A percentile compares a stretch with the other conserved stretches of the same genome.
These are phyloP conservation scores for Diceros bicornis DNA, from an alignment of 2,797 vertebrate species.

Conservation along the genomic window DNA sequence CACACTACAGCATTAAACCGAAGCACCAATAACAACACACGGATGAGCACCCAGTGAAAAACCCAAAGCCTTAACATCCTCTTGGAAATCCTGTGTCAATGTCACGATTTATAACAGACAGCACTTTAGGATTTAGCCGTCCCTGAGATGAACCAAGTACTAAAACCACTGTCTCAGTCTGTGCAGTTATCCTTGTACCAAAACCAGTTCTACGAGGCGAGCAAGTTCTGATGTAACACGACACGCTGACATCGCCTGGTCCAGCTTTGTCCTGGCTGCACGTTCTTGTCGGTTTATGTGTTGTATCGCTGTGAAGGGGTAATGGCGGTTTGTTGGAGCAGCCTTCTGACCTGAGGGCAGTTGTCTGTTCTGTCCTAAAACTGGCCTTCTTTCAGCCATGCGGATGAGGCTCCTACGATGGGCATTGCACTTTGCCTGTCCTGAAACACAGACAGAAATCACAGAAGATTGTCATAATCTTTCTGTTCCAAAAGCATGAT, in stretches of 20 bases:
- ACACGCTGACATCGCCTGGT: neutral
- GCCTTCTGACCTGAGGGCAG: neutral
- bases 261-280: neutral
- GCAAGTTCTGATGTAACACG: accelerated
- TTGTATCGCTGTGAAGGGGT: neutral
- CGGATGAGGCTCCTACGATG: neutral
- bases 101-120: accelerated
- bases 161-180: accelerated
- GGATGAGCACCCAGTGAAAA: conserved; percentile 62
- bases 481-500: neutral
- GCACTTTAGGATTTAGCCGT: neutral
- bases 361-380: neutral
- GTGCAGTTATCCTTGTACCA: accelerated
- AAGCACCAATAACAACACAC: conserved; percentile 58
- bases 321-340: neutral
- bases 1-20: conserved; percentile 63
- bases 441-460: neutral
- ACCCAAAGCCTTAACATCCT: conserved; percentile 84
- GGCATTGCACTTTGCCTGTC: neutral
- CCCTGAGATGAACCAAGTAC: neutral
- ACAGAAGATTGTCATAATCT: neutral
- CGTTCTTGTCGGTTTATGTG: too few relatives aligned
- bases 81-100: neutral
- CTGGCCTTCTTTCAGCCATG: neutral
- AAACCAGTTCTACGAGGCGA: neutral